Base-by-base conservation (phyloP, 1,140 invertebrate species). In the Drosophila seguyi region DNA sequence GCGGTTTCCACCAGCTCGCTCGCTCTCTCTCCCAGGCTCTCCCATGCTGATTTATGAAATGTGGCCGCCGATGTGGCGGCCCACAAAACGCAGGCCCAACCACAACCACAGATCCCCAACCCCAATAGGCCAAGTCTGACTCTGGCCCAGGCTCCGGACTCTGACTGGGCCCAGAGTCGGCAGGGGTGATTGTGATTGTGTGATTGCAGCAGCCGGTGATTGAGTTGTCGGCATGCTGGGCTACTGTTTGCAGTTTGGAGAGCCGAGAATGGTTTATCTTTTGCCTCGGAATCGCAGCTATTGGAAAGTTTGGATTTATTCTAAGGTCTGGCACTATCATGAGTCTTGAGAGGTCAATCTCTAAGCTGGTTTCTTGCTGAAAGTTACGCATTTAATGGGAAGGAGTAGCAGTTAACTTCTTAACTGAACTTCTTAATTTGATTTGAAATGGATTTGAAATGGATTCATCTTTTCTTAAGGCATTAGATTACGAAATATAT, bases 31-130 rank as follows among this genome's bases (percentile, higher is more conserved):
- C 22, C 27, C 62, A 48, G 22, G 45, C 44, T 57, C 56, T 62
- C 55, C 53, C 79, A 79, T 76, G 83, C 84, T 88, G 84, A 88
- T 88, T 88, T 88, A 88, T 88, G 84, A 88, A 88, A 88, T 90
- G 85, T 88, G 77, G 72, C 47, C 76, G 80, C 52, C 84, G 76
- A 48, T 47, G 75, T 88, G 83, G 79, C 83, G 83, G 63, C 77
- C 67, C 76, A 79, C 73, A 71, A 68, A 68, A 69, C 57, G 41
- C 73, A 52, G 45, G 34, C 52, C 69, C 48, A 62, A 18, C 50
- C 50, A 53, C 18, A 53, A 53, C 50, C 50, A 53, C 18, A 36
- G 50, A 53, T 36, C 31, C 42, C 31, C 31, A 36, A 39, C 47
- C 22, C 20, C 20, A 27, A 44, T 14, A 18, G 36, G n/a, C 34